Conservation (phyloP, 1,140 invertebrate genomes). For the Marisa cornuarietis region DNA sequence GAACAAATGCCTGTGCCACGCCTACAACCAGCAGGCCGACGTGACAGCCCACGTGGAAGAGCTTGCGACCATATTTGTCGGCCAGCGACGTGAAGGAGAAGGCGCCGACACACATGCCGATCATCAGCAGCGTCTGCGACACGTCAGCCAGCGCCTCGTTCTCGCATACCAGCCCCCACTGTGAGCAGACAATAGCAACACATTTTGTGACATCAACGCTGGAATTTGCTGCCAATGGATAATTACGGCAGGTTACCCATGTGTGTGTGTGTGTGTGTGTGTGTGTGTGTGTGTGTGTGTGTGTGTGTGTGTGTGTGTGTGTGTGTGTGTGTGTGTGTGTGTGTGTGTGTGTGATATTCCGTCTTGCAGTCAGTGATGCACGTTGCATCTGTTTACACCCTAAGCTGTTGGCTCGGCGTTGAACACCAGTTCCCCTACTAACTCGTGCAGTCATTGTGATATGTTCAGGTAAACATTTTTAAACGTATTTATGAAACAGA, state of each 20-base stretch:
- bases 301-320: not conserved
- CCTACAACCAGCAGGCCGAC: slow-evolving; percentile 21
- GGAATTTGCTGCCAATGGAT: not conserved
- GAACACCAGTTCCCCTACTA: no score
- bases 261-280: not conserved
- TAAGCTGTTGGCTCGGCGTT: no score
- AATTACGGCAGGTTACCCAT: no score
- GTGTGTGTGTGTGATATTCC: no score
- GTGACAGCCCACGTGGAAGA: slow-evolving; percentile 30
- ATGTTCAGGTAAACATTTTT: not conserved
- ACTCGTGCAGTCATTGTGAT: not conserved
- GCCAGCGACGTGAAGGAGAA: slow-evolving; percentile 41
- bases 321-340: not conserved
- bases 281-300: not conserved
- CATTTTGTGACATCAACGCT: not conserved
- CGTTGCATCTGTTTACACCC: not conserved
- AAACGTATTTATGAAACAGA: not conserved
- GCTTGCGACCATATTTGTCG: slow-evolving; percentile 50
- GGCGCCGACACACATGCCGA: slow-evolving; percentile 48
- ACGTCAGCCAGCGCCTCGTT: slow-evolving; percentile 42
- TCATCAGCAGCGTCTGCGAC: slow-evolving; percentile 45
- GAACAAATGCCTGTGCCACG: slow-evolving; percentile 32
- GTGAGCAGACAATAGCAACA: not conserved
- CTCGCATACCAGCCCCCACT: slow-evolving; percentile 60
- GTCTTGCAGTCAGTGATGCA: no score